Evolutionary conservation across 2,888 invertebrate genomes (phyloP), one percentile per base, ranked within the genome.

Genomic region (Diogma glabrata): DNA sequence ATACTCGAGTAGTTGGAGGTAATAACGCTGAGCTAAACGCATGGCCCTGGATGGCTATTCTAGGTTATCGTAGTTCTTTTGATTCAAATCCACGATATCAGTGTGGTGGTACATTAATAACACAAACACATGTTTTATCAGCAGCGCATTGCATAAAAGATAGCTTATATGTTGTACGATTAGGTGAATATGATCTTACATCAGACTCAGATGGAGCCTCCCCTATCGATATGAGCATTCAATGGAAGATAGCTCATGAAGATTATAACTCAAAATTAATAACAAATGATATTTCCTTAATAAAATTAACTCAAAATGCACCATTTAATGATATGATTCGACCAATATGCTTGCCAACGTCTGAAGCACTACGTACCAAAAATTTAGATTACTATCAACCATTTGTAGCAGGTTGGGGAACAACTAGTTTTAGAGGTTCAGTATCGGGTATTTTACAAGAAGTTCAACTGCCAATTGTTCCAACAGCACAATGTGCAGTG

Each of bases 31-130:
- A 59, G 52, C 58, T 53, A 51, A 87, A 86, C 20, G 74, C 81
- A 46, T 86, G 86, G 80, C 88, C 88, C 1, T 89, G 88, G 88
- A 80, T 88, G 75, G 87, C 84, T 2, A 85, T 86, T 9, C 79
- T 87, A 55, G 86, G 81, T 60, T 74, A 86, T 30, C 30, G 48
- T 8, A 22, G 20, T 16, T 58, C 55, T 4, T 62, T 63, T 43
- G 70, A 70, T 1, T 56, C 57, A 14, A 61, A 60, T 50, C 68
- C 72, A 1, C 81, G 80, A 64, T 85, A 81, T 63, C 80, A 82
- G 74, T 87, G 88, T 62, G 85, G 82, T 2, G 87, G 87, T 9
- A 81, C 84, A 3, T 66, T 88, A 17, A 76, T 88, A 23, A 78
- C 81, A 6, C 67, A 75, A 1, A 72, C 73, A 19, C 82, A 84